Evolutionary conservation across 2,888 invertebrate genomes (phyloP).

Genomic region (Eupithecia subfuscata): DNA sequence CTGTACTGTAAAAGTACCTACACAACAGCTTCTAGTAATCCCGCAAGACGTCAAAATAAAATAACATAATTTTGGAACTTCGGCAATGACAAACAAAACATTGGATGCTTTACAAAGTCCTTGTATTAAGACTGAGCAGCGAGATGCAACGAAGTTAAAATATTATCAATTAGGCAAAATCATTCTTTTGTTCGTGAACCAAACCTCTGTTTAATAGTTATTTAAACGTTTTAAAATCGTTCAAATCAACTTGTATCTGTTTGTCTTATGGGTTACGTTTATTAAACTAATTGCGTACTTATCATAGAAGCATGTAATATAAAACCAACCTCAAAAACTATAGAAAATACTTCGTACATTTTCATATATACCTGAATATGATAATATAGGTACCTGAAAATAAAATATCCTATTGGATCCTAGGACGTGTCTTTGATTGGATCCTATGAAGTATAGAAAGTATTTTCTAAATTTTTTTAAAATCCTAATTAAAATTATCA

Average conservation of each 20-base stretch:
- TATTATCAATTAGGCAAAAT: conserved; percentile 25
- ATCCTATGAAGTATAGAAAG: too few species aligned
- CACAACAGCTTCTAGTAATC: background rate
- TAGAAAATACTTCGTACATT: background rate
- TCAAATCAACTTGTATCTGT: conserved; percentile 47
- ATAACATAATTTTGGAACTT: background rate
- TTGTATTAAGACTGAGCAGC: background rate
- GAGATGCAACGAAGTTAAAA: background rate
- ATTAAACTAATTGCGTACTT: background rate
- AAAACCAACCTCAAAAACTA: background rate
- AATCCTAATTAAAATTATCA: too few species aligned
- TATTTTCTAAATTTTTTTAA: too few species aligned
- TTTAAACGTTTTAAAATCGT: conserved; percentile 51
- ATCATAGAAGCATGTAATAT: background rate
- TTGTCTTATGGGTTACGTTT: conserved; percentile 36
- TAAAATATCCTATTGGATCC: too few species aligned
- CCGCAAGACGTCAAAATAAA: background rate
- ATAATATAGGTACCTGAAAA: too few species aligned
- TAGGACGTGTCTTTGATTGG: too few species aligned
- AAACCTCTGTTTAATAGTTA: conserved; percentile 51
- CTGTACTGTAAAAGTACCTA: background rate
- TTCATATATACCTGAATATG: too few species aligned
- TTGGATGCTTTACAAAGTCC: background rate
- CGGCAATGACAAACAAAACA: background rate
- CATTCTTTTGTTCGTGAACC: conserved; percentile 44